Evolutionary conservation across 1,140 invertebrate species (phyloP).

Genomic region (Drosophila dunni): DNA sequence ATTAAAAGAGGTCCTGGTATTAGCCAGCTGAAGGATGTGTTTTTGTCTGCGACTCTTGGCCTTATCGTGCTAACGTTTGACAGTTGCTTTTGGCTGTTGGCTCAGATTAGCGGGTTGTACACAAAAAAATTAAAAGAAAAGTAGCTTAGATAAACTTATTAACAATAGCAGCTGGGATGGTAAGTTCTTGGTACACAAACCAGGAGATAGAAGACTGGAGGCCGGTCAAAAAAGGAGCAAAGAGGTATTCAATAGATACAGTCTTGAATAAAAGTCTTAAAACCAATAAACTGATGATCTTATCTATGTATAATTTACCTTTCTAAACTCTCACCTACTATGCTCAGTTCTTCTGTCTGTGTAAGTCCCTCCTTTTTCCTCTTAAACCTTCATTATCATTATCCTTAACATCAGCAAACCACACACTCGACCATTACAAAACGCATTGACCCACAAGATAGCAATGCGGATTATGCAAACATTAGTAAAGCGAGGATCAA

Average conservation of each 20-base stretch:
- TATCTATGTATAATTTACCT: too few relatives aligned
- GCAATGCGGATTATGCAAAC: conserved; percentile 67
- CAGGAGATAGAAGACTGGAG: too few relatives aligned
- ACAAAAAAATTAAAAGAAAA: too few relatives aligned
- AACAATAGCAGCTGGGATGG: too few relatives aligned
- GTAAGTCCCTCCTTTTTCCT: neutral
- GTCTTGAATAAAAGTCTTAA: too few relatives aligned
- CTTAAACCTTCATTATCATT: neutral
- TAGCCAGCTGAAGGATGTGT: neutral
- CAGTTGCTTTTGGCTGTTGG: conserved; percentile 16
- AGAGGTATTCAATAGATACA: too few relatives aligned
- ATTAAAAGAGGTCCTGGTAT: conserved; percentile 27
- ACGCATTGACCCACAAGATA: conserved; percentile 57
- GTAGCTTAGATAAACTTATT: too few relatives aligned
- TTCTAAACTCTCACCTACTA: too few relatives aligned
- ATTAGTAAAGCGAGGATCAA: conserved; percentile 55
- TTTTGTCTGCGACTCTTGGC: neutral
- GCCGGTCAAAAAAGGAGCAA: too few relatives aligned
- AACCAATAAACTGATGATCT: too few relatives aligned
- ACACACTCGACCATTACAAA: conserved; percentile 35
- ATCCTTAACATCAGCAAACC: neutral
- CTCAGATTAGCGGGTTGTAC: conserved; percentile 1
- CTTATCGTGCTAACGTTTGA: conserved; percentile 13
- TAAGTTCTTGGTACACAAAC: too few relatives aligned
- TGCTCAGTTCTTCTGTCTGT: too few relatives aligned